Evolutionary conservation across 2,797 vertebrate genomes (phyloP).

Genomic region (Dendrocincla fuliginosa): DNA sequence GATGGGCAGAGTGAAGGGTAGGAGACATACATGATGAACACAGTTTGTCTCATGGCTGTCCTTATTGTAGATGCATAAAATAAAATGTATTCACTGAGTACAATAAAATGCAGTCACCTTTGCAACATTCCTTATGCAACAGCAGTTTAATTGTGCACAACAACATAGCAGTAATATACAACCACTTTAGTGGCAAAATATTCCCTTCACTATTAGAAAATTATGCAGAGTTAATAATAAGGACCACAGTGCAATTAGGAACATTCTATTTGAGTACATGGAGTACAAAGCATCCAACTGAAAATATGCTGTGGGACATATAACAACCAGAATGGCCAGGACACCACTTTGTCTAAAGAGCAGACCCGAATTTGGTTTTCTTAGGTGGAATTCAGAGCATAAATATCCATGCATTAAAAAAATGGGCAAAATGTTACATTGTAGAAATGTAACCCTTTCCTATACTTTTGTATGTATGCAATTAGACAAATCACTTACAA

Average conservation of each 20-base stretch:
- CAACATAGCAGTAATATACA: neutral
- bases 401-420: neutral
- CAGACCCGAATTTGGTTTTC: neutral
- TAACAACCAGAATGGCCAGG: neutral
- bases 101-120: conserved; percentile 43
- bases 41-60: neutral
- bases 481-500: neutral
- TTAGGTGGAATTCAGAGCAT: neutral
- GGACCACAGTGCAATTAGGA: neutral
- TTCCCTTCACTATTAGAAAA: conserved; percentile 30
- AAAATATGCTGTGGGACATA: neutral
- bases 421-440: accelerated
- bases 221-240: conserved; percentile 21
- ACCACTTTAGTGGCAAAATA: conserved; percentile 35
- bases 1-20: neutral
- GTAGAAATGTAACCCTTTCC: neutral
- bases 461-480: neutral
- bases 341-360: neutral
- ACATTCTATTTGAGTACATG: neutral
- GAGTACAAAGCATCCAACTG: neutral
- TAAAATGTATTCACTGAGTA: conserved; percentile 1
- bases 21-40: neutral
- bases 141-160: conserved; percentile 56
- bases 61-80: neutral
- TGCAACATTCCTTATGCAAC: neutral